Evolutionary conservation across 2,113 vertebrate genomes (phyloP).

Genomic region (Monopterus albus): DNA sequence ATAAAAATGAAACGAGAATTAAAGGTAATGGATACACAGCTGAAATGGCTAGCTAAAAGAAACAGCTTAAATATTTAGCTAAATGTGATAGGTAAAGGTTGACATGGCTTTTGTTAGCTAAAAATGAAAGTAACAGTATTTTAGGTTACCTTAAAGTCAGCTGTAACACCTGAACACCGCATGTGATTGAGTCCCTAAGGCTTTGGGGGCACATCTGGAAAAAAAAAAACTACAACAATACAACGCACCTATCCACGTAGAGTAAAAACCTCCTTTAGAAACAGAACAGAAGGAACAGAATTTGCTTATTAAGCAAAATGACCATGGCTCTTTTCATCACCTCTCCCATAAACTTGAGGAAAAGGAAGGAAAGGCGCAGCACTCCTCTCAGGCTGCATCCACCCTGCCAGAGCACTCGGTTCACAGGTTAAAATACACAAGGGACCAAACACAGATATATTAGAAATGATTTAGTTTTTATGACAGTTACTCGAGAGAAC

Average conservation of each 20-base stretch:
- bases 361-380: slow-evolving; percentile 59
- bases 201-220: background rate
- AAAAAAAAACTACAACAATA: background rate
- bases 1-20: too few relatives aligned
- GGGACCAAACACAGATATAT: slow-evolving; percentile 37
- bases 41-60: too few relatives aligned
- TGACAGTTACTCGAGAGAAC: slow-evolving; percentile 41
- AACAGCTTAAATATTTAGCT: too few relatives aligned
- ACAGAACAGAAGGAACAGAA: background rate
- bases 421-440: slow-evolving; percentile 54
- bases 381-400: too few relatives aligned
- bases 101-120: too few relatives aligned
- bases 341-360: slow-evolving; percentile 49
- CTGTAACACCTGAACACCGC: slow-evolving; percentile 1
- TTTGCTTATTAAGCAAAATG: slow-evolving; percentile 37
- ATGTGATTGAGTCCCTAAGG: too few relatives aligned
- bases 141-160: too few relatives aligned
- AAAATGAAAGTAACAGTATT: too few relatives aligned
- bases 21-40: too few relatives aligned
- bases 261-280: background rate
- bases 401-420: slow-evolving; percentile 3
- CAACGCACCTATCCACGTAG: background rate
- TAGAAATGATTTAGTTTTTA: slow-evolving; percentile 44
- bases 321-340: slow-evolving; percentile 51
- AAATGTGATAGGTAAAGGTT: too few relatives aligned